Base-by-base conservation (phyloP, 2,113 vertebrate species). In the Brachionichthys hirsutus region DNA sequence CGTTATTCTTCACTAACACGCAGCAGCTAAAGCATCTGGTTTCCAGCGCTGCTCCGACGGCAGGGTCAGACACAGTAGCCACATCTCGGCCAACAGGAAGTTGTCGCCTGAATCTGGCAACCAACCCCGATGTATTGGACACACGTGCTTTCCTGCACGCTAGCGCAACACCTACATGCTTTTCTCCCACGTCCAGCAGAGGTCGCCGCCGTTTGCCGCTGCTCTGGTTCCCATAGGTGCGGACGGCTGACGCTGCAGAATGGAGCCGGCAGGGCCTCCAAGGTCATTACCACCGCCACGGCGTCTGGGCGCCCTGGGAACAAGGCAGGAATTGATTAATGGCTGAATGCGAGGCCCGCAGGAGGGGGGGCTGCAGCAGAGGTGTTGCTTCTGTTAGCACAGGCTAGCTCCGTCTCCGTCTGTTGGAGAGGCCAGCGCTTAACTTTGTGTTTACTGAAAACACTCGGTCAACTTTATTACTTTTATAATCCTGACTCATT, bases 291-390 rank as follows among this genome's bases (percentile, higher is more conserved):
- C 52, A 75, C 71, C 64, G 75, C 80, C 82, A 80, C 70, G 35
- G 73, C 43, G 47, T 83, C 75, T 66, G 42, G 54, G 69, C 49
- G 52, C 72, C 65, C 54, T 55, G 82, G 85, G 85, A 81, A 78
- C 51, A 49, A 75, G 77, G 75, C 67, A 72, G 73, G 72, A 70
- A 81, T 82, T 88, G 86, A 89, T 87, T 87, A 85, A 89, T 89
- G 85, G 73, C 77, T 34, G 24, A 30, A 59, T 60, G 73, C 66
- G 60, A 14, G 42, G 44, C 77, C 71, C 9, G 11, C 53, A 69
- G 62, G 56, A 62, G 65, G 61, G 53, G 49, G 64, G 67, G 66
- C 62, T 40, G 58, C 62, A 55, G 75, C 55, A 71, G 74, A 71
- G 78, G 70, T 62, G 54, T 51, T 54, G 24, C 3, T 8, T 30